Base-by-base conservation (phyloP, 2,113 vertebrate species). In the Entelurus aequoreus region DNA sequence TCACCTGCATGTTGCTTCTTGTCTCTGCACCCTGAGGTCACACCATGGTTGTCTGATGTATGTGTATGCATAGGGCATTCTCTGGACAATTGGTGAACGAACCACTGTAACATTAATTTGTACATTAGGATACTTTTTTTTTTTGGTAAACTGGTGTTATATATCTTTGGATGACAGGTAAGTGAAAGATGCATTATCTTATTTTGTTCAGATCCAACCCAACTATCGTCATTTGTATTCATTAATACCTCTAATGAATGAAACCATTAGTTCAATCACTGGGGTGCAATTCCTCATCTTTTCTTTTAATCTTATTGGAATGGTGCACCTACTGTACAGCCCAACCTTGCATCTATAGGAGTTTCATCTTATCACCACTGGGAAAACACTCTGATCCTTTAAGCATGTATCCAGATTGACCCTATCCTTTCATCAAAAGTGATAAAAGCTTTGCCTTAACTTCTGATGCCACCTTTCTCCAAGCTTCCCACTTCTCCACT, bases 381-480 rank as follows among this genome's bases (percentile, higher is more conserved):
- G 85, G 83, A 69, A 81, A 74, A 83, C 65, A 74, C 72, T 68
- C 51, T 19, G 60, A 79, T 81, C 77, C 73, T 87, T 86, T 75
- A 84, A 84, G 78, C 70, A 71, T 62, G 77, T 62, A 75, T 80
- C 63, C 66, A 79, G 63, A 77, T 70, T 86, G 84, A 86, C 86
- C 82, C 70, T 72, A 56, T 82, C 82, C 82, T 87, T 87, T 86
- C 78, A 87, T 87, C 84, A 83, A 82, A 76, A 75, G 78, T 87
- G 80, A 86, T 87, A 86, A 87, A 87, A 87, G 82, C 84, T 73
- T 82, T 28, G 54, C 74, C 80, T 80, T 83, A 68, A 78, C 82
- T 69, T 86, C 81, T 82, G 79, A 82, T 79, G 69, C 69, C 78
- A 68, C 63, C 72, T 62, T 46, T 71, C 69, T 59, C 68, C 70